Base-by-base conservation (phyloP, 2,113 vertebrate genomes). In the Capreolus pygargus region DNA sequence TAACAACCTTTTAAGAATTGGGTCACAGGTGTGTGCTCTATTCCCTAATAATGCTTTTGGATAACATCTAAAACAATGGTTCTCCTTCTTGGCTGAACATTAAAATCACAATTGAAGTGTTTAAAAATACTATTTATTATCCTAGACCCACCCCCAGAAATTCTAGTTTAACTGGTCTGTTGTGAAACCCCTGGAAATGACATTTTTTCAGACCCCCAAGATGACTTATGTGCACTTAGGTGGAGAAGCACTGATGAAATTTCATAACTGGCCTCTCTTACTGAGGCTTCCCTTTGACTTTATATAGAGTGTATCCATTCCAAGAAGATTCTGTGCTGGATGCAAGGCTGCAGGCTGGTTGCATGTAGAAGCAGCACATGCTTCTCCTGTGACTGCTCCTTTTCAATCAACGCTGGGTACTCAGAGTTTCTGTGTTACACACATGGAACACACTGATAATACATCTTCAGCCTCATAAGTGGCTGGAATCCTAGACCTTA, bases 11-110 rank as follows among this genome's bases (percentile, higher is more conserved):
- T 91, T 82, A 93, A 86, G 67, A 97, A 93, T 86, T 81, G 86
- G 43, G 25, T 91, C 60, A 39, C 45, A 84, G 27, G 43, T 74
- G 11, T 78, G 16, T 90, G 81, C 55, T 90, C n/a, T 93, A 21
- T 93, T 93, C n/a, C 43, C 25, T 93, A 74, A 83, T 55, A 89
- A 89, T 45, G 19, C n/a, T 97, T 95, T 67, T 93, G 67, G 23
- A 33, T 60, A 86, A 79, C 25, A 83, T 89, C 50, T 82, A 52
- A 89, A 92, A 79, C 5, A 70, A 45, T 64, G 11, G 23, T 88
- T 94, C 61, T 54, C 33, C 52, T 74, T 39, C 57, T 58, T 74
- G 60, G 15, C 54, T 86, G 54, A 45, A 70, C 5, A 45, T 91
- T 96, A 85, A 43, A 96, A 78, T 96, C 64, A 97, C 47, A 84